Percentiles rank a stretch among this genome's conserved stretches.
phyloP scores from a whole-genome alignment of 2,888 invertebrate species.

The Tholera decimalis region DNA sequence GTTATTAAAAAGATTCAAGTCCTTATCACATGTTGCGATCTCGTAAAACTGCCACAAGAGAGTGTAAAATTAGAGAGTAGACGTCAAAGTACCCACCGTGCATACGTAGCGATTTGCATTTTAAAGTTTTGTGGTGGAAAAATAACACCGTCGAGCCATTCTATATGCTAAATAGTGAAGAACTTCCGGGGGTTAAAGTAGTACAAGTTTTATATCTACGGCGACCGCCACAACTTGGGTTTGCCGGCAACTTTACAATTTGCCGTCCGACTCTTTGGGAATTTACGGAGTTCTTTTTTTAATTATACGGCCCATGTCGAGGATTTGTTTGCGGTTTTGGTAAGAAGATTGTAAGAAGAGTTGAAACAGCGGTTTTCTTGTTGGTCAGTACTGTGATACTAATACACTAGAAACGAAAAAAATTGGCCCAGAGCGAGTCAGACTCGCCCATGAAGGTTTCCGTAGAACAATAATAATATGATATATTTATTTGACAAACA shows the following conservation, averaged over 20 bases:
- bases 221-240: slow-evolving; percentile 57
- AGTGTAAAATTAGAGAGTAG: slow-evolving; percentile 64
- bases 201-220: slow-evolving; percentile 75
- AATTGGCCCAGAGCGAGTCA: too few relatives aligned
- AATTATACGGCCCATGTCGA: slow-evolving; percentile 14
- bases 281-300: slow-evolving; percentile 42
- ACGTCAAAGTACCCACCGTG: slow-evolving; percentile 71
- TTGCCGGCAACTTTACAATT: slow-evolving; percentile 58
- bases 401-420: background rate
- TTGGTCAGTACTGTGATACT: background rate
- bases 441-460: too few relatives aligned
- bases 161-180: slow-evolving; percentile 79
- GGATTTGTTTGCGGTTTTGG: slow-evolving; percentile 33
- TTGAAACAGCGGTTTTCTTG: slow-evolving; percentile 6
- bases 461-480: too few relatives aligned
- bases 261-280: slow-evolving; percentile 48
- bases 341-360: slow-evolving; percentile 21
- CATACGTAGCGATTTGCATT: slow-evolving; percentile 79
- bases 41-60: slow-evolving; percentile 46
- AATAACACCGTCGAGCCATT: slow-evolving; percentile 76
- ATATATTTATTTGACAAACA: too few relatives aligned
- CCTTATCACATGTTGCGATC: slow-evolving; percentile 41
- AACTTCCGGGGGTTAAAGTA: slow-evolving; percentile 75
- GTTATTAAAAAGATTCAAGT: slow-evolving; percentile 39
- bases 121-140: slow-evolving; percentile 80